A percentile compares a stretch with the other conserved stretches of the same genome.
These are phyloP conservation scores for Gambusia yucatana DNA, from an alignment of 2,797 vertebrate genomes.

Conservation along the genomic window DNA sequence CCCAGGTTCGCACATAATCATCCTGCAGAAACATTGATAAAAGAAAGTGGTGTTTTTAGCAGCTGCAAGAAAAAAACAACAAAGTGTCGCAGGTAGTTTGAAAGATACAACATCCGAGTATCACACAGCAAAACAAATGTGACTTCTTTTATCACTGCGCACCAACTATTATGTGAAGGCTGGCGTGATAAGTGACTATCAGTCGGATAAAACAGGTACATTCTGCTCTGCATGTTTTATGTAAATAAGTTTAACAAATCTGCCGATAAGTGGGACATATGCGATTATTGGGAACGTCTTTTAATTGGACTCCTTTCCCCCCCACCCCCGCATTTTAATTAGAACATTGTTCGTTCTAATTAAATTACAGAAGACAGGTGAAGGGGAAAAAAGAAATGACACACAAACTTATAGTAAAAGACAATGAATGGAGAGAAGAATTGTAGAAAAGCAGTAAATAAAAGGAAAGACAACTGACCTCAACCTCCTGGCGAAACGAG, in stretches of 20 bases:
- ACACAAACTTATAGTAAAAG: constrained; percentile 48
- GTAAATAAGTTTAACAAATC: constrained; percentile 62
- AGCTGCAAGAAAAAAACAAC: constrained; percentile 7
- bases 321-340: constrained; percentile 41
- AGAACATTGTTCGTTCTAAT: constrained; percentile 64
- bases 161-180: constrained; percentile 51
- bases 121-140: constrained; percentile 30
- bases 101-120: constrained; percentile 30
- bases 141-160: constrained; percentile 49
- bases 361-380: constrained; percentile 44
- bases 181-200: constrained; percentile 55
- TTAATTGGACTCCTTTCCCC: constrained; percentile 27
- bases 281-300: constrained; percentile 36
- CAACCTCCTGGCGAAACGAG: constrained; percentile 88
- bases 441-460: constrained; percentile 54
- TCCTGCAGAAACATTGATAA: constrained; percentile 82
- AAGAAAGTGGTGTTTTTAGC: constrained; percentile 38
- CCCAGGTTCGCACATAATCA: constrained; percentile 96
- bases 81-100: constrained; percentile 17
- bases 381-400: constrained; percentile 34
- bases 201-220: constrained; percentile 41
- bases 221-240: constrained; percentile 39
- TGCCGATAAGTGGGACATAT: constrained; percentile 54
- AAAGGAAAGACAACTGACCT: constrained; percentile 85
- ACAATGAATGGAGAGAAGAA: constrained; percentile 53